Evolutionary conservation across 2,888 invertebrate species (phyloP).

Genomic region (Esperia sulphurella): DNA sequence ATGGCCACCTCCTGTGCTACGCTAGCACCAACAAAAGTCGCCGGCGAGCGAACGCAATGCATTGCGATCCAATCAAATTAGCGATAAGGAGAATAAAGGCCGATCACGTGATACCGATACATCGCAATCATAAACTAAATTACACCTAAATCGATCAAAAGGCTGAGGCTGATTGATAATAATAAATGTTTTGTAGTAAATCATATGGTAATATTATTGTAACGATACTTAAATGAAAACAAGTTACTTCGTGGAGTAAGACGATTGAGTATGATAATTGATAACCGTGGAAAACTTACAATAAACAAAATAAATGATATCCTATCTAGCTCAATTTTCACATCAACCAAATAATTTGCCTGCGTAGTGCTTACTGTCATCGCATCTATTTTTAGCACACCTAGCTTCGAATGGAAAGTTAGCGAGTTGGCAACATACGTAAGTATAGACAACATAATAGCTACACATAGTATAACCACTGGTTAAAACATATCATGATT

Average conservation of each 20-base stretch:
- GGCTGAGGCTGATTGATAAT: too few species aligned
- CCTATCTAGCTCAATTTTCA: constrained; percentile 21
- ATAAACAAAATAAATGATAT: neutral
- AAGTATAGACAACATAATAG: neutral
- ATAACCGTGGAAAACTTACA: neutral
- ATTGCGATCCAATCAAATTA: constrained; percentile 49
- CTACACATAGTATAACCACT: neutral
- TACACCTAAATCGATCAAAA: constrained; percentile 34
- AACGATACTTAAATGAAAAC: neutral
- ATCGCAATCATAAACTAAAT: constrained; percentile 32
- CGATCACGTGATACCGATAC: constrained; percentile 40
- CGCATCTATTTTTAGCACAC: constrained; percentile 62
- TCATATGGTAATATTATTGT: constrained; percentile 31
- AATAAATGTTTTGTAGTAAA: constrained; percentile 15
- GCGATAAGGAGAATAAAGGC: constrained; percentile 50
- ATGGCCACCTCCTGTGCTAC: constrained; percentile 51
- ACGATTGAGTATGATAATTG: neutral
- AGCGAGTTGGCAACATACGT: constrained; percentile 57
- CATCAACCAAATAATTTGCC: constrained; percentile 47
- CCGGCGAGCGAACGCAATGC: constrained; percentile 37
- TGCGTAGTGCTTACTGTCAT: constrained; percentile 45
- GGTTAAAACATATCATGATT: neutral
- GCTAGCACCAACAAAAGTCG: constrained; percentile 47
- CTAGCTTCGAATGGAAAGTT: constrained; percentile 67
- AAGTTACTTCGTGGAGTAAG: neutral